Evolutionary conservation across 2,888 invertebrate species (phyloP).

Genomic region (Gari tellinella): DNA sequence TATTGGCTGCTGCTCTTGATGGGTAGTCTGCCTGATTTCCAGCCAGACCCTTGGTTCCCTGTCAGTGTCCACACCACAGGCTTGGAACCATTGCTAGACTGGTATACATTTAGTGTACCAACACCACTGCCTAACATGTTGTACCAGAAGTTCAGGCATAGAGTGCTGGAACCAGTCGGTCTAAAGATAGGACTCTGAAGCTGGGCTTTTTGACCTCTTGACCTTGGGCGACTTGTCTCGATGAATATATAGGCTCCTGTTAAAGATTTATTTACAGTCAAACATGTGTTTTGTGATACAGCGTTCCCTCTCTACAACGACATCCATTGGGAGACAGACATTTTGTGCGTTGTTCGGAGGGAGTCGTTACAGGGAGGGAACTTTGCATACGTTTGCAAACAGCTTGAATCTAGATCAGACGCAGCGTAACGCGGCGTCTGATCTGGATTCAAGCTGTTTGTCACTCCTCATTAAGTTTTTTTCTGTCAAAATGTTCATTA

Average conservation of each 20-base stretch:
- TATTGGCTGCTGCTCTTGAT: conserved; percentile 64
- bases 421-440: too few species aligned
- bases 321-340: too few species aligned
- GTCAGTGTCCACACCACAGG: conserved; percentile 71
- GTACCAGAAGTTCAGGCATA: conserved; percentile 81
- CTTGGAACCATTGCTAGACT: conserved; percentile 62
- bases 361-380: too few species aligned
- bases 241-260: conserved; percentile 72
- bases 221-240: conserved; percentile 73
- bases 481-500: too few species aligned
- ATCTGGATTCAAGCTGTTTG: too few species aligned
- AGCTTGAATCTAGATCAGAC: too few species aligned
- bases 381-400: too few species aligned
- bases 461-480: too few species aligned
- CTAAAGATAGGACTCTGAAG: conserved; percentile 68
- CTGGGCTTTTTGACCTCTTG: conserved; percentile 72
- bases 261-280: not conserved
- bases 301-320: too few species aligned
- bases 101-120: conserved; percentile 75
- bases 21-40: conserved; percentile 72
- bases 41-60: conserved; percentile 68
- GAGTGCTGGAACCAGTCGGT: conserved; percentile 60
- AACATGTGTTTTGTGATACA: too few species aligned
- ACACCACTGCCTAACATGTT: conserved; percentile 79
- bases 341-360: too few species aligned